phyloP scores from a whole-genome alignment of 2,797 vertebrate species.

The Neopelma chrysocephalum region DNA sequence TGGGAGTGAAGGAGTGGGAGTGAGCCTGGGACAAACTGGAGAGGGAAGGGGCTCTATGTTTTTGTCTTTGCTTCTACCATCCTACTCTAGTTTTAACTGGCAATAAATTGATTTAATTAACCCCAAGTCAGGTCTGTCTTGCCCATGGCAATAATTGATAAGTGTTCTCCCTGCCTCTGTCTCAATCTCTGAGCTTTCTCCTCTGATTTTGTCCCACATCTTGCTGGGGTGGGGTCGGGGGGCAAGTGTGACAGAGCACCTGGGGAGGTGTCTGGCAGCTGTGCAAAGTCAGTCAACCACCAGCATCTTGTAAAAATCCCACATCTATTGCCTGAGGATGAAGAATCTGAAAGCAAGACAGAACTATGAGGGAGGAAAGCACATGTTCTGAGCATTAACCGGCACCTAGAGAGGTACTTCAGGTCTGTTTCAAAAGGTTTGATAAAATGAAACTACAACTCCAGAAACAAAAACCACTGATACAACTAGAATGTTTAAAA shows the following conservation, averaged over 20 bases:
- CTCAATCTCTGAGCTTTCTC: neutral
- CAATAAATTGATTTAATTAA: neutral
- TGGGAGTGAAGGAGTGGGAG: fast-evolving
- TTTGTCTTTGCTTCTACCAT: neutral
- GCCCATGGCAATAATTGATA: neutral
- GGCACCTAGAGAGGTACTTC: neutral
- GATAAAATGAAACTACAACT: neutral
- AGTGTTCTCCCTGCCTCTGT: neutral
- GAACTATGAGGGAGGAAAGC: neutral
- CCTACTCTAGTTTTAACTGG: neutral
- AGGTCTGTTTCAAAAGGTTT: neutral
- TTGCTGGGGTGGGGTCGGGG: neutral
- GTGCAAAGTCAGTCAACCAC: neutral
- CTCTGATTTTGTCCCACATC: neutral
- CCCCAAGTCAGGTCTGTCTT: neutral
- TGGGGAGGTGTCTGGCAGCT: neutral
- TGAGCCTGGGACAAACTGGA: neutral
- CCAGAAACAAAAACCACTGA: neutral
- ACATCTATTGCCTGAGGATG: neutral
- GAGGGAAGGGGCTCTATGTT: neutral
- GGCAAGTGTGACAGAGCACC: neutral
- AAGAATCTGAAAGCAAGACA: neutral
- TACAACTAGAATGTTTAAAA: neutral
- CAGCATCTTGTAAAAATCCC: neutral
- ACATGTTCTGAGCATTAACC: fast-evolving